Evolutionary conservation across 2,888 invertebrate genomes (phyloP), one percentile per base, ranked within the genome.

Genomic region (Meiosimyza decipiens): DNA sequence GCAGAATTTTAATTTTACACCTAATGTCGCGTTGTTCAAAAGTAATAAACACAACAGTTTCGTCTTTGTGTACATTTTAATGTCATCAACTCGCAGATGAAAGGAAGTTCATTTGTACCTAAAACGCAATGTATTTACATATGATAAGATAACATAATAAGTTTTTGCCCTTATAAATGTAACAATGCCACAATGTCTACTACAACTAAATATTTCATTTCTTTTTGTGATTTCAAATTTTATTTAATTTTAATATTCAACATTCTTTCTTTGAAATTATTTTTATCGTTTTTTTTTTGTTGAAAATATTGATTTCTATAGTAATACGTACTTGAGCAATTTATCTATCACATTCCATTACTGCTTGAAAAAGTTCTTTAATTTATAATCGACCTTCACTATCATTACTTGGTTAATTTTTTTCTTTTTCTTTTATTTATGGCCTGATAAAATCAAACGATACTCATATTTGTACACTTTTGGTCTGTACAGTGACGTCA

Each of bases 361-460:
- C 22, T 28, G 6, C 15, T 51, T 22, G 18, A 22, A 22, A 18
- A 22, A 18, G 50, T n/a, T 47, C 40, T 60, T 60, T 62, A 13
- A 16, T 62, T 51, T 51, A 15, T 13, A 70, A 47, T 62, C 50
- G 9, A 47, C 47, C 18, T 71, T 51, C 59, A 47, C 59, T 71
- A 66, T 66, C 71, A 66, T 71, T 66, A 71, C 66, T 65, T 55
- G 3, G 65, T 52, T 50, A 59, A 50, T 57, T 49, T 40, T 66
- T 51, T 52, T 70, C n/a, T 60, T 60, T 57, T n/a, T 63, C 59
- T 59, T 64, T 59, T 11, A 12, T 63, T 66, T 63, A 40, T 40
- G 40, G 40, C 9, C 40, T 40, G 40, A 40, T 40, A 40, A 40
- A 40, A 40, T 40, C 40, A 9, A 40, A 40, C 40, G 9, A 9